Conservation (phyloP, 2,888 invertebrate genomes). For the Drosophila nr. perissopoda region DNA sequence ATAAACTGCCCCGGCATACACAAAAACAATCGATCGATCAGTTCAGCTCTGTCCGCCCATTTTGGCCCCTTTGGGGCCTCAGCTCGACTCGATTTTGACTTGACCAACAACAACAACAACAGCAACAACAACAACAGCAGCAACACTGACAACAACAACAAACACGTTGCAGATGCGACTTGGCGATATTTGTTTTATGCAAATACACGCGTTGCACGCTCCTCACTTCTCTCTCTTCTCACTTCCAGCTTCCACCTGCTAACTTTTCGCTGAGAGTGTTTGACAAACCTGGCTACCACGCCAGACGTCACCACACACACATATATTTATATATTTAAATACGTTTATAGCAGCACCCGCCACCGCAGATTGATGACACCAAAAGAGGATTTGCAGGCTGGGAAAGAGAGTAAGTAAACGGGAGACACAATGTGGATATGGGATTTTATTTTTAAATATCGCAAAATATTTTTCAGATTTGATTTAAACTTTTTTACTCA, state of each 20-base stretch:
- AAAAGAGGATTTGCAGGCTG: background rate
- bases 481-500: background rate
- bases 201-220: slow-evolving; percentile 42
- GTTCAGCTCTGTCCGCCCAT: slow-evolving; percentile 81
- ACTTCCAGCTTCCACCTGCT: background rate
- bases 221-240: background rate
- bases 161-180: slow-evolving; percentile 58
- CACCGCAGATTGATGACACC: slow-evolving; percentile 77
- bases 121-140: slow-evolving; percentile 13
- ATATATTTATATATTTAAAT: background rate
- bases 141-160: slow-evolving; percentile 20
- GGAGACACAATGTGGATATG: slow-evolving; percentile 1
- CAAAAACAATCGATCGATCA: slow-evolving; percentile 82
- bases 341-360: slow-evolving; percentile 31
- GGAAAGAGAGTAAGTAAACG: background rate
- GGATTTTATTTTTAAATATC: background rate
- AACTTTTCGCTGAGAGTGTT: slow-evolving; percentile 50
- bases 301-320: slow-evolving; percentile 29
- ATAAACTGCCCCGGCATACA: slow-evolving; percentile 2
- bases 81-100: slow-evolving; percentile 9
- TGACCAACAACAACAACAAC: slow-evolving; percentile 12
- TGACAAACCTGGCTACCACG: slow-evolving; percentile 63
- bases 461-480: background rate
- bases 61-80: slow-evolving; percentile 77
- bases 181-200: slow-evolving; percentile 71